Base-by-base conservation (phyloP, 2,888 invertebrate species). In the Lepetodrilus schrolli region DNA sequence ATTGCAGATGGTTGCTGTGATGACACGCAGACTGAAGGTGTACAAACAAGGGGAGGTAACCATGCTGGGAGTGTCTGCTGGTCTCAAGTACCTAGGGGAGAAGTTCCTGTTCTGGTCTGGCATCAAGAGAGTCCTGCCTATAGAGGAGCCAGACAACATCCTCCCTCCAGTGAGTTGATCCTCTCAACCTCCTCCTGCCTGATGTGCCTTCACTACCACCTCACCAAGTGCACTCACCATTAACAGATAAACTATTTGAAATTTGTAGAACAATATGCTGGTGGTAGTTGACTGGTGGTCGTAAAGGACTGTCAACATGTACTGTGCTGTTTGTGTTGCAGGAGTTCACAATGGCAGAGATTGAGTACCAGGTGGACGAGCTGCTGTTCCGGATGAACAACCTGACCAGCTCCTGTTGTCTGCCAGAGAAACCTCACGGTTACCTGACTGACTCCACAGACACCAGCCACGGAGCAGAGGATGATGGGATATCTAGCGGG, bases 331-430 rank as follows among this genome's bases (percentile, higher is more conserved):
- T 34, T 66, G 17, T 51, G 38, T 76, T 75, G 4, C 75, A 88
- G 90, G 90, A 90, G 80, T 90, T 89, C 75, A 89, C 88, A 1
- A 87, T 90, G 88, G 89, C 89, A 0, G 90, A 90, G 78, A 88
- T 90, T 38, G 87, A 90, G 78, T 89, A 90, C 78, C 89, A 90
- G 74, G 89, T 90, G n/a, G 90, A 90, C 49, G 90, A 90, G 78
- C 78, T 90, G 74, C 80, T 90, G 71, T 90, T 90, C 84, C 85
- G 89, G 69, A 90, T 90, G 86, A 89, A 88, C 74, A 85, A 88
- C 0, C 82, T 90, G 51, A 82, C 88, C 2, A 88, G 88, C 13
- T 83, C 86, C 10, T 83, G 84, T 68, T 84, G 86, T 51, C 83
- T 90, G 20, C 90, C 89, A 2, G 87, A 88, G 76, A 90, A 90